Percentiles rank a stretch among this genome's conserved stretches.
Conservation (phyloP, 2,113 vertebrate species). For the Misgurnus anguillicaudatus region DNA sequence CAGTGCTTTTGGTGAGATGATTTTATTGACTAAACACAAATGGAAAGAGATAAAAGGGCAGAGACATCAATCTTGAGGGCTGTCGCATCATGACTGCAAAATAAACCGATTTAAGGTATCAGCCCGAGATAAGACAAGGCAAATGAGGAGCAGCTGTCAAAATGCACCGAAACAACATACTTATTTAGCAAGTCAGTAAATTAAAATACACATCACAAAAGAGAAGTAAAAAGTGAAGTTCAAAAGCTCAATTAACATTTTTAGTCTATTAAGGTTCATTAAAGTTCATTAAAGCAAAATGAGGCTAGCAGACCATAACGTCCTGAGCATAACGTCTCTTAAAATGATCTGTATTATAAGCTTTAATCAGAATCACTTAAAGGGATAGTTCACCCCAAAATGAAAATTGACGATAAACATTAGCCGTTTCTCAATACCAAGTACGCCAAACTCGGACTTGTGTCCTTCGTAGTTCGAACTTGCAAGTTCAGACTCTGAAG, state of each 20-base stretch:
- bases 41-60: conserved; percentile 39
- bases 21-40: conserved; percentile 45
- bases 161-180: conserved; percentile 32
- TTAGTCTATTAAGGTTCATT: not conserved
- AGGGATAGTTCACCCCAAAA: too few relatives aligned
- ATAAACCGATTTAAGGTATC: not conserved
- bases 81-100: conserved; percentile 5
- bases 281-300: not conserved
- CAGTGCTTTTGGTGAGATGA: conserved; percentile 61
- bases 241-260: conserved; percentile 11
- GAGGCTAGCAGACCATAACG: not conserved
- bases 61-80: conserved; percentile 17
- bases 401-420: too few relatives aligned
- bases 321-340: not conserved
- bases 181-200: conserved; percentile 7
- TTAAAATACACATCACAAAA: not conserved
- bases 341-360: not conserved
- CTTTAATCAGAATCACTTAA: not conserved
- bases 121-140: conserved; percentile 2
- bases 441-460: too few relatives aligned
- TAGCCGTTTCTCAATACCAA: too few relatives aligned
- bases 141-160: conserved; percentile 10
- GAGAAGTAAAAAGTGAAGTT: not conserved
- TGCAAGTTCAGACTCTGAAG: too few relatives aligned
- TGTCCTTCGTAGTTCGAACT: too few relatives aligned